A percentile compares a stretch with the other conserved stretches of the same genome.
Conservation (phyloP, 2,888 invertebrate genomes). For the Lithophane leautieri region DNA sequence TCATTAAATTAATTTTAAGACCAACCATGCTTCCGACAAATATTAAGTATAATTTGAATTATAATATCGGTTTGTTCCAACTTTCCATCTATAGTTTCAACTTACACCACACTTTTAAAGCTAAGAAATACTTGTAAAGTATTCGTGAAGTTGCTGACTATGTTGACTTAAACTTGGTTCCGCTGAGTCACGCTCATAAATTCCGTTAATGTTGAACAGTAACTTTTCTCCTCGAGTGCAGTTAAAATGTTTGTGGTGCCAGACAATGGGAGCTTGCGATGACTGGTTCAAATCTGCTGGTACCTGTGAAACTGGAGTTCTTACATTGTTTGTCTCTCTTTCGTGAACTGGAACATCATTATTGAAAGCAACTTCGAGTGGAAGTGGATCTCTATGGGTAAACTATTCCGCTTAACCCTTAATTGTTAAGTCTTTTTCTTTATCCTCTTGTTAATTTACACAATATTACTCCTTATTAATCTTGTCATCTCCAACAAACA, state of each 20-base stretch:
- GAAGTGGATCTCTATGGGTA: neutral
- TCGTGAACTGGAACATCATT: conserved; percentile 6
- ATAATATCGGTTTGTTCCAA: neutral
- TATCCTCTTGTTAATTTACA: neutral
- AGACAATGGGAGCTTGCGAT: conserved; percentile 44
- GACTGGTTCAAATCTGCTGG: conserved; percentile 35
- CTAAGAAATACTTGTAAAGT: conserved; percentile 48
- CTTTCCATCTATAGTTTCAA: conserved; percentile 7
- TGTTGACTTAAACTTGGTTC: conserved; percentile 45
- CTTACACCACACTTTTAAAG: conserved; percentile 22
- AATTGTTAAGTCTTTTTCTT: neutral
- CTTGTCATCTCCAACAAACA: neutral
- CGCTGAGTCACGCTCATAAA: conserved; percentile 59
- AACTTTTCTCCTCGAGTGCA: conserved; percentile 57
- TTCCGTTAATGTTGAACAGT: conserved; percentile 51
- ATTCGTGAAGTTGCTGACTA: conserved; percentile 36
- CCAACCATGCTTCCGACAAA: neutral
- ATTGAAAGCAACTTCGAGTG: neutral
- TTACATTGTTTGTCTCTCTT: conserved; percentile 5
- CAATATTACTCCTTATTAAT: neutral
- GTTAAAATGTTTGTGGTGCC: conserved; percentile 49
- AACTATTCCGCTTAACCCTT: too few species aligned
- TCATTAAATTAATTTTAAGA: neutral
- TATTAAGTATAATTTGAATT: neutral
- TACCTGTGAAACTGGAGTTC: conserved; percentile 11